Evolutionary conservation across 2,113 vertebrate species (phyloP).

Genomic region (Leucopsar rothschildi): DNA sequence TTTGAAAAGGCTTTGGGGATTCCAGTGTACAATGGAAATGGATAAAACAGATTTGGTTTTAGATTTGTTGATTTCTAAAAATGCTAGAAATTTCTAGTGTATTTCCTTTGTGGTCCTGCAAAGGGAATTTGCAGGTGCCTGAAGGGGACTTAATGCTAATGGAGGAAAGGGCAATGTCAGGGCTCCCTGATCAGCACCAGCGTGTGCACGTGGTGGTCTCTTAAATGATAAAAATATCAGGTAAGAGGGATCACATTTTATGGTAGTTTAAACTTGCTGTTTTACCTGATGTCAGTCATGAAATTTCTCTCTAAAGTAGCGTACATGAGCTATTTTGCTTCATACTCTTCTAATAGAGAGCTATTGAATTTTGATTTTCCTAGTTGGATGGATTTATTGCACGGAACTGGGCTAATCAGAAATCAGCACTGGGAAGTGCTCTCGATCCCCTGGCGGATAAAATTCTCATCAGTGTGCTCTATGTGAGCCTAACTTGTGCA

Average conservation of each 20-base stretch:
- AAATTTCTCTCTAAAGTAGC: background rate
- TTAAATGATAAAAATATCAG: too few relatives aligned
- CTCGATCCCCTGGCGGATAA: slow-evolving; percentile 97
- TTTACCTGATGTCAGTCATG: background rate
- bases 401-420: slow-evolving; percentile 94
- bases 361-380: slow-evolving; percentile 17
- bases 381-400: slow-evolving; percentile 97
- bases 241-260: background rate
- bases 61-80: background rate
- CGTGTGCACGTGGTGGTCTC: too few relatives aligned
- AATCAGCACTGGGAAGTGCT: slow-evolving; percentile 95
- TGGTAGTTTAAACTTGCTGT: background rate
- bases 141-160: background rate
- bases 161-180: background rate
- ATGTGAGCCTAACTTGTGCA: slow-evolving; percentile 91
- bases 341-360: background rate
- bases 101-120: rapidly evolving
- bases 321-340: rapidly evolving
- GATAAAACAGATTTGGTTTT: rapidly evolving
- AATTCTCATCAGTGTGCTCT: slow-evolving; percentile 96
- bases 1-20: background rate
- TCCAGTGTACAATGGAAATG: rapidly evolving
- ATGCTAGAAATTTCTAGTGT: rapidly evolving
- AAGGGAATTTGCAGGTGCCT: background rate
- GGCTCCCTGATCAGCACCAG: background rate